phyloP scores from a whole-genome alignment of 2,888 invertebrate genomes.

The Eupithecia inturbata region DNA sequence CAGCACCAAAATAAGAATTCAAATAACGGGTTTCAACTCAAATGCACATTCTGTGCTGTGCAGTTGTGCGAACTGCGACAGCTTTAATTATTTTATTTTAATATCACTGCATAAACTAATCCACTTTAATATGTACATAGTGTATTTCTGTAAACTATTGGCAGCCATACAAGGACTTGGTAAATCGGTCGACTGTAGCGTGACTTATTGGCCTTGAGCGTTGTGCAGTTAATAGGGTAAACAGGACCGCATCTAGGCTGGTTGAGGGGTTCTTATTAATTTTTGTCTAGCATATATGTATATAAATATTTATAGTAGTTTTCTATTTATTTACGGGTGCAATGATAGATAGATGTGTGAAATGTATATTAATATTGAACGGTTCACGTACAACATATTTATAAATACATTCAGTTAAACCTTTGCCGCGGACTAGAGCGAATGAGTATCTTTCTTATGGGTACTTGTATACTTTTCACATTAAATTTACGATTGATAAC shows the following conservation, averaged over 20 bases:
- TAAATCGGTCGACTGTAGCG: slow-evolving; percentile 42
- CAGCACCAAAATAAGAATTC: background rate
- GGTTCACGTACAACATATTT: too few relatives aligned
- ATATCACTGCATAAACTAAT: background rate
- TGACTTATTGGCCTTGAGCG: slow-evolving; percentile 44
- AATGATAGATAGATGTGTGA: too few relatives aligned
- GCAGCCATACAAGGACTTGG: slow-evolving; percentile 45
- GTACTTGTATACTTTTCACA: too few relatives aligned
- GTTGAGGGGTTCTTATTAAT: background rate
- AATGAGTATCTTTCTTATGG: too few relatives aligned
- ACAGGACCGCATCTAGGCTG: slow-evolving; percentile 8
- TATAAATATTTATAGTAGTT: too few relatives aligned
- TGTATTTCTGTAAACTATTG: slow-evolving; percentile 2
- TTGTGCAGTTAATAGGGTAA: slow-evolving; percentile 31
- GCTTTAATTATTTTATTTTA: background rate
- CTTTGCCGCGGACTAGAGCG: too few relatives aligned
- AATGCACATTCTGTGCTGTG: background rate
- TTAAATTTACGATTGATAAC: too few relatives aligned
- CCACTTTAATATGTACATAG: background rate
- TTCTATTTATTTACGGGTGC: too few relatives aligned
- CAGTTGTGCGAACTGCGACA: background rate
- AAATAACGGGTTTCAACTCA: background rate
- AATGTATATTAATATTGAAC: too few relatives aligned
- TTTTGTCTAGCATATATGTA: background rate
- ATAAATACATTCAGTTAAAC: too few relatives aligned